Evolutionary conservation across 2,113 vertebrate genomes (phyloP).

Genomic region (Laterallus jamaicensis): DNA sequence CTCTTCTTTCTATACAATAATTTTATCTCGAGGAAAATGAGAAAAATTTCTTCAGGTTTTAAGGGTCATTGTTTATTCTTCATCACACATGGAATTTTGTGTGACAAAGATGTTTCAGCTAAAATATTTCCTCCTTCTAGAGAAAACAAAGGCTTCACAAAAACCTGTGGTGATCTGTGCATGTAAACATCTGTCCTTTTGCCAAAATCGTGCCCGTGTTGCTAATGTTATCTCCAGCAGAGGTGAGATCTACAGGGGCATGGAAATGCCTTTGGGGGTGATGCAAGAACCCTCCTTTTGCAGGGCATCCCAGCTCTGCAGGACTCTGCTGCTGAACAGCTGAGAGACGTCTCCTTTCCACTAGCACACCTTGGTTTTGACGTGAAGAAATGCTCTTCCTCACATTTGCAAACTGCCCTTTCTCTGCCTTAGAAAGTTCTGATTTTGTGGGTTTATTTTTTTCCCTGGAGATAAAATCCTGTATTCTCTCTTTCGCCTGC

Average conservation of each 20-base stretch:
- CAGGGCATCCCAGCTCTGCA: neutral
- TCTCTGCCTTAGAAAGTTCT: neutral
- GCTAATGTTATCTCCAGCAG: neutral
- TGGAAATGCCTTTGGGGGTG: neutral
- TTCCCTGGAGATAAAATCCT: neutral
- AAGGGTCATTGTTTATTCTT: neutral
- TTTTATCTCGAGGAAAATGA: neutral
- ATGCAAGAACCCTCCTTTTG: neutral
- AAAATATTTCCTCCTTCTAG: neutral
- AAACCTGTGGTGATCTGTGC: neutral
- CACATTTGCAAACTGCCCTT: neutral
- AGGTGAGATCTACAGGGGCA: neutral
- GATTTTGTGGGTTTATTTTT: neutral
- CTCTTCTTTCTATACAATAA: neutral
- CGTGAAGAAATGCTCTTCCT: neutral
- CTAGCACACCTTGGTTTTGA: neutral
- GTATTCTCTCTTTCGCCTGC: constrained; percentile 17
- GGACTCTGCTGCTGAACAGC: neutral
- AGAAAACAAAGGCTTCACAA: neutral
- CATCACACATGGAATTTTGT: neutral
- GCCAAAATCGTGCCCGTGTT: neutral
- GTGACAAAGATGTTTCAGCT: neutral
- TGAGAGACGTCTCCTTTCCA: neutral
- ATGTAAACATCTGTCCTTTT: neutral
- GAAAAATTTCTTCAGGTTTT: constrained; percentile 5